Evolutionary conservation across 2,797 vertebrate genomes (phyloP).

Genomic region (Setipinna tenuifilis): DNA sequence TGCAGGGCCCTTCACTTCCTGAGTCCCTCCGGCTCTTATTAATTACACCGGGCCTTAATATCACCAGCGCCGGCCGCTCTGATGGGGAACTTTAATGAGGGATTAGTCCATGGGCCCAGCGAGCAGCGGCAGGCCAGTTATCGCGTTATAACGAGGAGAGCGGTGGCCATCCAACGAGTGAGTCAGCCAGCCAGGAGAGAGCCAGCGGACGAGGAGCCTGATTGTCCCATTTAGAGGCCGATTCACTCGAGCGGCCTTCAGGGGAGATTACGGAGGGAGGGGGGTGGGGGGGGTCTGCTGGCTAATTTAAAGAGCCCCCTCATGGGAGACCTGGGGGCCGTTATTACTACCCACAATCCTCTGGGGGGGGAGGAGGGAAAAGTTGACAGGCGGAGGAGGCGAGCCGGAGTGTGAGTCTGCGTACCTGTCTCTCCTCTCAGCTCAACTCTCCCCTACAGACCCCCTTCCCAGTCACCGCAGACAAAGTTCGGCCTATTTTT

Average conservation of each 20-base stretch:
- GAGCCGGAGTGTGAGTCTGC: conserved; percentile 7
- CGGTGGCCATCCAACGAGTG: too few relatives aligned
- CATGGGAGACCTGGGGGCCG: conserved; percentile 53
- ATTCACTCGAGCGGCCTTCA: conserved; percentile 75
- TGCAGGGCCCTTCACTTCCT: not conserved
- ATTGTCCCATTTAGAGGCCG: conserved; percentile 77
- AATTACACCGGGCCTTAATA: conserved; percentile 67
- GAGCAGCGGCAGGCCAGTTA: conserved; percentile 55
- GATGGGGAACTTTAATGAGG: conserved; percentile 75
- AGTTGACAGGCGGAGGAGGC: conserved; percentile 21
- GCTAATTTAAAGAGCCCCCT: conserved; percentile 65
- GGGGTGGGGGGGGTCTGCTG: conserved; percentile 69
- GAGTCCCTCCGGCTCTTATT: conserved; percentile 65
- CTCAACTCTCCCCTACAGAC: conserved; percentile 23
- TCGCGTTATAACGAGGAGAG: conserved; percentile 67
- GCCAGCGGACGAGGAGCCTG: conserved; percentile 69
- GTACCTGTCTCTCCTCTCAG: conserved; percentile 24
- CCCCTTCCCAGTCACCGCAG: conserved; percentile 28
- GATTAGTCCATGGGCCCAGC: conserved; percentile 62
- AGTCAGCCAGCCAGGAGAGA: conserved; percentile 46
- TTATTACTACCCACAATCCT: conserved; percentile 13
- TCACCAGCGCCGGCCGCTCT: conserved; percentile 70
- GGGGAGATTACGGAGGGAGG: conserved; percentile 72
- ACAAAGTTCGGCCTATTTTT: conserved; percentile 41
- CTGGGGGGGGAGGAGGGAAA: conserved; percentile 29